Evolutionary conservation across 2,797 vertebrate genomes (phyloP).

Genomic region (Perdix hodgsoniae): DNA sequence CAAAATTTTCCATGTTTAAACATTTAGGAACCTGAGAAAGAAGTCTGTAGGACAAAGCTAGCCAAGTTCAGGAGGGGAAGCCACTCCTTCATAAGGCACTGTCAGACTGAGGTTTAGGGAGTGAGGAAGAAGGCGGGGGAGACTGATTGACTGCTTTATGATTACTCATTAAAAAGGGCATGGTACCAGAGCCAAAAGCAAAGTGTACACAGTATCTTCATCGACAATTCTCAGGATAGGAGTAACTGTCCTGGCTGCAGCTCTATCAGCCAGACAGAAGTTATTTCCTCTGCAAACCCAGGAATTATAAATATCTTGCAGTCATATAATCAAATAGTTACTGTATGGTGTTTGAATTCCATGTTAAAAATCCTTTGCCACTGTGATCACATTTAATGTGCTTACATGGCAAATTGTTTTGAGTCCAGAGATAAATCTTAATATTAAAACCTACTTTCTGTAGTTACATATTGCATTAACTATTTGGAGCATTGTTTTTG

Average conservation of each 20-base stretch:
- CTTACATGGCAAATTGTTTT: background rate
- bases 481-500: background rate
- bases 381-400: background rate
- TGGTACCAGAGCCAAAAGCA: background rate
- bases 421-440: background rate
- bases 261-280: background rate
- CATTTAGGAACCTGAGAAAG: background rate
- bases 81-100: background rate
- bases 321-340: background rate
- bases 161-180: background rate
- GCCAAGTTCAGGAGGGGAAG: background rate
- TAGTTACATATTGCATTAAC: background rate
- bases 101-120: background rate
- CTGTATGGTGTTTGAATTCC: background rate
- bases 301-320: background rate
- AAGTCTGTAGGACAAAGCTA: background rate
- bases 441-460: background rate
- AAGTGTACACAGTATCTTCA: background rate
- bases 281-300: background rate
- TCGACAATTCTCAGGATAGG: accelerated
- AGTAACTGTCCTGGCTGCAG: background rate
- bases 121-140: background rate
- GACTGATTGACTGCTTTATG: background rate
- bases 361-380: background rate
- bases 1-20: background rate